Conservation (phyloP, 1,140 invertebrate species). For the Drosophila sp. region DNA sequence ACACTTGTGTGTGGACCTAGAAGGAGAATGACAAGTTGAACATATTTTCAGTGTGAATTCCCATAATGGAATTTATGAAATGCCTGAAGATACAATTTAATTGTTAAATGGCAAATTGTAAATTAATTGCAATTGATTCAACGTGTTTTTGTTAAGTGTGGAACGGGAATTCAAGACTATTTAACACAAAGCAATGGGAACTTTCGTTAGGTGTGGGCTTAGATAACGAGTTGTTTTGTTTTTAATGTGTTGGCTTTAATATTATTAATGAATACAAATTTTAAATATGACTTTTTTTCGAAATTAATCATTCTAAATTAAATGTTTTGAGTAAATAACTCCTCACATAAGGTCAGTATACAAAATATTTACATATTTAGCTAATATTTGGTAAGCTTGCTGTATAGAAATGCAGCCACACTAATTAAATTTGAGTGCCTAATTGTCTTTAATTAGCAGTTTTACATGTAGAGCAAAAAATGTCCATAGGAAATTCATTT, state of each 20-base stretch:
- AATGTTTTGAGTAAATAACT: too few relatives aligned
- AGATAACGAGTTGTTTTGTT: too few relatives aligned
- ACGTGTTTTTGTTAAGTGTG: background rate
- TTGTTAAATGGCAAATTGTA: conserved; percentile 40
- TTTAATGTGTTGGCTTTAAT: too few relatives aligned
- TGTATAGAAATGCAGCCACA: background rate
- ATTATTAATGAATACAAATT: too few relatives aligned
- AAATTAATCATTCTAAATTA: too few relatives aligned
- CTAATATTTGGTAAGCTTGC: background rate
- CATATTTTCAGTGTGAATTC: background rate
- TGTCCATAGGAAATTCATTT: background rate
- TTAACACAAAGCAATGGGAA: too few relatives aligned
- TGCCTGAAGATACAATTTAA: conserved; percentile 19
- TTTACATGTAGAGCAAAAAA: background rate
- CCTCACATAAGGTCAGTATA: too few relatives aligned
- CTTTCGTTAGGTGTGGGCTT: too few relatives aligned
- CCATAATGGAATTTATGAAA: conserved; percentile 10
- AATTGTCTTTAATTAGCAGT: conserved; percentile 1
- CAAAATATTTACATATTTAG: too few relatives aligned
- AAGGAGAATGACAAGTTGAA: background rate
- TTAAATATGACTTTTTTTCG: too few relatives aligned
- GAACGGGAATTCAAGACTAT: background rate
- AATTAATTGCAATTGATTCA: conserved; percentile 41
- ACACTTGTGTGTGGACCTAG: conserved; percentile 48
- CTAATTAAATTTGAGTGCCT: background rate